Base-by-base conservation (phyloP, 2,797 vertebrate species). In the Enteromius argenteus region DNA sequence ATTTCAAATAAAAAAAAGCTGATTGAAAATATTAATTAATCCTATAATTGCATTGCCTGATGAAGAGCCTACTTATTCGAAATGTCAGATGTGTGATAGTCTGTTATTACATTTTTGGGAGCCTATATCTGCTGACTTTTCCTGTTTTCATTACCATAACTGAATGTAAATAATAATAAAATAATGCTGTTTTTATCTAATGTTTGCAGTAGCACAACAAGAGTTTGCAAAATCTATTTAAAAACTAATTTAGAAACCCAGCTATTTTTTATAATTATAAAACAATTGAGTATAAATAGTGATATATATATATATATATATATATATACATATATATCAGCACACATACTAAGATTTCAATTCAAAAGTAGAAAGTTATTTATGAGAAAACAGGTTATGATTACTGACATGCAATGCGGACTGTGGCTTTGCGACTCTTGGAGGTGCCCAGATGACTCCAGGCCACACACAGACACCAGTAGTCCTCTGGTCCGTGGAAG, bases 401-500 rank as follows among this genome's bases (percentile, higher is more conserved):
- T 44, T 58, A 44, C 98, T 98, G 93, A 99, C 98, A 99, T 3
- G 98, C 97, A 9, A 99, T 99, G 84, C 97, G 97, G 39, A 98
- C 97, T 0, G 97, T 96, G 0, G 98, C 98, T 88, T 98, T 98
- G 88, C 97, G 95, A 79, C 97, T 99, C 91, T 99, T 99, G 6
- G 97, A 97, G 27, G 98, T 99, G 0, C 98, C 98, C 53, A 98
- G 91, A 84, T 98, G 97, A 88, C 97, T 99, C 98, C 98, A 99
- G 0, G 98, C 98, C 51, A 99, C 97, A 21, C 97, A 99, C 49
- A 98, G 96, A 79, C 98, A 99, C 98, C 98, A 99, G 62, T 96
- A 99, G 93, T 99, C 97, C 84, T 99, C 97, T 0, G 97, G 97
- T 0, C 98, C 97, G 0, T 99, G 97, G 81, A 98, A 99, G 85